phyloP scores from a whole-genome alignment of 2,797 vertebrate genomes.

The Scomberomorus guttatus region DNA sequence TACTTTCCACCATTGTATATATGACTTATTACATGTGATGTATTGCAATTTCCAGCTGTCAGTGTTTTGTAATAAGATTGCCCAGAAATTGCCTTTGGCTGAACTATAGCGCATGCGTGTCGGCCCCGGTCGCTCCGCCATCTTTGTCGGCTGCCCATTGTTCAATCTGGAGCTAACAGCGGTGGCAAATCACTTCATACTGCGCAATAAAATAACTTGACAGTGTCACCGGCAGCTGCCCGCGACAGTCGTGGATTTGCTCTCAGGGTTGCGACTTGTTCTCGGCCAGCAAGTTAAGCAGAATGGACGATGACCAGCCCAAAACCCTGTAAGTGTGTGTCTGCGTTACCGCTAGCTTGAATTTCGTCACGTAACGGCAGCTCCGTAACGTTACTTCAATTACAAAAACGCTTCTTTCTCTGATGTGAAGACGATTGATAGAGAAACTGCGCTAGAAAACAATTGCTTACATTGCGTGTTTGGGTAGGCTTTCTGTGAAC shows the following conservation, averaged over 20 bases:
- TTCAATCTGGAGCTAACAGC: slow-evolving; percentile 79
- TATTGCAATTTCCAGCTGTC: not conserved
- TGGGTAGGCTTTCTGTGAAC: no score
- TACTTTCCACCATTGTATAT: no score
- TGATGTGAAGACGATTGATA: no score
- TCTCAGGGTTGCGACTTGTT: slow-evolving; percentile 80
- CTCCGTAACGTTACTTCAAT: not conserved
- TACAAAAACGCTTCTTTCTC: not conserved
- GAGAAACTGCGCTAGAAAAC: no score
- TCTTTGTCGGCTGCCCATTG: slow-evolving; percentile 86
- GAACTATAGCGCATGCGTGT: slow-evolving; percentile 71
- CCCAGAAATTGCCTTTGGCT: slow-evolving; percentile 10
- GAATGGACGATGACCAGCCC: slow-evolving; percentile 86
- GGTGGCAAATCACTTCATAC: slow-evolving; percentile 63
- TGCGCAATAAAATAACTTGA: slow-evolving; percentile 61
- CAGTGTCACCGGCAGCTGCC: slow-evolving; percentile 64
- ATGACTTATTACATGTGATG: not conserved
- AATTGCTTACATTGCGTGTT: not conserved
- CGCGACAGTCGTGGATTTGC: slow-evolving; percentile 79
- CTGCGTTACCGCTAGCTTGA: slow-evolving; percentile 62
- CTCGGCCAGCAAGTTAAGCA: slow-evolving; percentile 75
- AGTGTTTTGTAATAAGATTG: slow-evolving; percentile 17
- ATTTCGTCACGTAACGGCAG: slow-evolving; percentile 55
- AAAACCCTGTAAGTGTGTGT: slow-evolving; percentile 85
- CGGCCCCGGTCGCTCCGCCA: slow-evolving; percentile 76